Base-by-base conservation (phyloP, 2,113 vertebrate species). In the Tachycineta bicolor region DNA sequence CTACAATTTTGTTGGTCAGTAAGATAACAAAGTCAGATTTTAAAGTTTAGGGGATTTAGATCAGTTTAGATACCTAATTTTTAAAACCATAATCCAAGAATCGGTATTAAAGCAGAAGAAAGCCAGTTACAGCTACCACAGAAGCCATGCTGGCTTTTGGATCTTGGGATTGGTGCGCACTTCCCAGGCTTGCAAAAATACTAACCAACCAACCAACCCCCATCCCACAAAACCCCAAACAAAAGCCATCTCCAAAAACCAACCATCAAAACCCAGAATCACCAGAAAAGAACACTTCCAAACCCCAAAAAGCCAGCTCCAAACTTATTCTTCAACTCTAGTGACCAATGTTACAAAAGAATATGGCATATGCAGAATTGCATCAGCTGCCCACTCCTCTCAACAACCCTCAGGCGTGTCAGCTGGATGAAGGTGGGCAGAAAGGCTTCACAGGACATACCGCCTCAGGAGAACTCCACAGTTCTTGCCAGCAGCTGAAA, bases 401-500 rank as follows among this genome's bases (percentile, higher is more conserved):
- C 41, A 62, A 3, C 24, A 43, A 3, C 18, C 6, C 59, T 10
- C 13, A 73, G 75, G 49, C 13, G 2, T 5, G 14, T 44, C 46
- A 69, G 67, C 63, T 46, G 31, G 8, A 12, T 1, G 28, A 44
- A 58, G 22, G n/a, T 10, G n/a, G 77, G 55, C 58, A 83, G 41
- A 29, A 21, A 37, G 37, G 49, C 18, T 71, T 34, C 88, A 41
- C 29, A n/a, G 37, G 43, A 88, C 39, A 21, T 0, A 44, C 18
- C 59, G 31, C 19, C 81, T 81, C 56, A 59, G 53, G 3, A 82
- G 50, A 67, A 43, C 12, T 69, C 67, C 4, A 19, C 3, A 4
- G 12, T 20, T 47, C 68, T 39, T 83, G 86, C 73, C 76, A 92
- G 76, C 76, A 91, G 64, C 87, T 87, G 60, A 95, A 89, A 84